phyloP scores from a whole-genome alignment of 2,113 vertebrate genomes.

The Misgurnus anguillicaudatus region DNA sequence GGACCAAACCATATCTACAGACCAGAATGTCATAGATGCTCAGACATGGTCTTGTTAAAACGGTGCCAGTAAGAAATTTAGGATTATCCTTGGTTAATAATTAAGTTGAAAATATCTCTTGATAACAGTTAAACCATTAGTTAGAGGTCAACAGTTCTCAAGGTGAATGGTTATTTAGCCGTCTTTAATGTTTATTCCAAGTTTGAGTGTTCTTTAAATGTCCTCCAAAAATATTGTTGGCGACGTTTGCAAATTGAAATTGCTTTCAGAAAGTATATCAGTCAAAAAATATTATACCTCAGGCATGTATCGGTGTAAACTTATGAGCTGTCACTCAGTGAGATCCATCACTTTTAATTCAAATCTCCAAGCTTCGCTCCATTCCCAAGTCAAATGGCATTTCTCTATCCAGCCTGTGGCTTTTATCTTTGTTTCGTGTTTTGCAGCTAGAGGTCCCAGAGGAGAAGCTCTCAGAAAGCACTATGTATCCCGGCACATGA shows the following conservation, averaged over 20 bases:
- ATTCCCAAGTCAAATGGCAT: not conserved
- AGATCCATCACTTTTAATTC: constrained; percentile 14
- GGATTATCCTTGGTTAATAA: too few species aligned
- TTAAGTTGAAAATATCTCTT: too few species aligned
- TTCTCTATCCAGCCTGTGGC: constrained; percentile 4
- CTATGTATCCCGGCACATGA: constrained; percentile 60
- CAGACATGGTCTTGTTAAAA: too few species aligned
- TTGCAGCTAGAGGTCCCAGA: constrained; percentile 22
- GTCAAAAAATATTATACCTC: constrained; percentile 4
- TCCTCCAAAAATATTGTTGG: not conserved
- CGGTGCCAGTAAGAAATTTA: too few species aligned
- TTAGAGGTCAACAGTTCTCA: too few species aligned
- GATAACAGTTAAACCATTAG: too few species aligned
- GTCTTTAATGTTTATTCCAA: not conserved
- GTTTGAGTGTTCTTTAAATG: not conserved
- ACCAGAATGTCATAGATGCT: not conserved
- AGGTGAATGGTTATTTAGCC: not conserved
- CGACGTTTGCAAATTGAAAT: not conserved
- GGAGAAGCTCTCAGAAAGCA: constrained; percentile 58
- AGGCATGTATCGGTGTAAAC: not conserved
- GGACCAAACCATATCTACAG: too few species aligned
- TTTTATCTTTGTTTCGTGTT: constrained; percentile 32
- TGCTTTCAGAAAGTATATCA: not conserved
- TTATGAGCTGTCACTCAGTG: not conserved
- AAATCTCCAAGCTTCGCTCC: constrained; percentile 14